Base-by-base conservation (phyloP, 2,888 invertebrate genomes). In the Metellina segmentata region DNA sequence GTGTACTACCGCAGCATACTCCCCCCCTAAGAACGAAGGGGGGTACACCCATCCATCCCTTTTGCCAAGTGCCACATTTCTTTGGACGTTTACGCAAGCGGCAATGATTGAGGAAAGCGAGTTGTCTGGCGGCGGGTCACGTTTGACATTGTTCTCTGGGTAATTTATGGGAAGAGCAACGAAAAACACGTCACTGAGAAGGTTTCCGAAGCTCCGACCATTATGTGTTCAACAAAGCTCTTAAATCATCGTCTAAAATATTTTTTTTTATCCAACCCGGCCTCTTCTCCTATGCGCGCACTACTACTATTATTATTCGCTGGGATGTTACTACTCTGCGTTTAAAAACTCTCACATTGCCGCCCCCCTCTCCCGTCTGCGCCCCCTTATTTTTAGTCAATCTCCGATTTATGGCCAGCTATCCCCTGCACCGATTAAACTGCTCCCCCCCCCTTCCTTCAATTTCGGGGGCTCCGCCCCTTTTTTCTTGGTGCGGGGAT, bases 171-270 rank as follows among this genome's bases (percentile, higher is more conserved):
- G 89, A 88, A 69, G 89, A 89, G 89, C 89, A 81, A 85, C 89
- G 92, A 92, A 92, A 92, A 92, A 92, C 92, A 92, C 92, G 92
- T 92, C 92, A 92, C 82, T 81, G 89, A 81, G 92, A 86, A 86
- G 85, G 74, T 75, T 61, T 81, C 81, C 75, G 81, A 89, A 87
- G 89, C 91, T 88, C 75, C 86, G 89, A 77, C 92, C 92, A 92
- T 92, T 92, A 92, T 92, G 92, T 92, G 92, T 85, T 92, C 92
- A 92, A 92, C 92, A 92, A 92, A 92, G 89, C 92, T 92, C 92
- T 86, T 92, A 92, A 92, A 92, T 92, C 92, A 92, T 92, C 92
- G 85, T 92, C 92, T 89, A 53, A 79, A 89, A 85, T 83, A 87
- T 91, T 87, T 92, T 88, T 85, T 92, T 85, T 34, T 34, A 34